phyloP scores from a whole-genome alignment of 2,888 invertebrate species.

The Dilophus febrilis region DNA sequence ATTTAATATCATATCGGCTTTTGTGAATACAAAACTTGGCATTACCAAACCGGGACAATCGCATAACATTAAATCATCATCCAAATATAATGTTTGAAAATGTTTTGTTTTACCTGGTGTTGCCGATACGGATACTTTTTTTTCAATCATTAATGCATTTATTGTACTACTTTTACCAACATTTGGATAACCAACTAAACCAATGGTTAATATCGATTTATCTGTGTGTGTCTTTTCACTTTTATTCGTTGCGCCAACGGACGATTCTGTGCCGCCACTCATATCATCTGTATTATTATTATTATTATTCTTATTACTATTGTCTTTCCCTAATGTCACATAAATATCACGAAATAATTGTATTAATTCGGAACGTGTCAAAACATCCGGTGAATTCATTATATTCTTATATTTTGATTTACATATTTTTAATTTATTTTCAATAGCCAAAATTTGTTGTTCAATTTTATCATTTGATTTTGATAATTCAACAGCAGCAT shows the following conservation, averaged over 20 bases:
- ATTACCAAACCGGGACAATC: conserved; percentile 97
- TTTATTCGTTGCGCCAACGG: too few species aligned
- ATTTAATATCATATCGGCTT: conserved; percentile 86
- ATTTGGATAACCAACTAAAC: conserved; percentile 96
- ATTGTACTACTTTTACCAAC: conserved; percentile 99
- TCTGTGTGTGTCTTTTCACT: conserved; percentile 31
- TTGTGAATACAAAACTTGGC: conserved; percentile 89
- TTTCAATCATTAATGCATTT: conserved; percentile 73
- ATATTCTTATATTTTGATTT: not conserved
- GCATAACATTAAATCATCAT: conserved; percentile 64
- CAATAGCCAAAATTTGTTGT: conserved; percentile 36
- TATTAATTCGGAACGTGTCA: conserved; percentile 52
- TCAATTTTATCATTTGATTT: conserved; percentile 37
- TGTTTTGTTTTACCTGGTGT: conserved; percentile 99
- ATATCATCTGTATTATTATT: too few species aligned
- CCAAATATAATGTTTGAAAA: conserved; percentile 76
- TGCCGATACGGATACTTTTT: conserved; percentile 85
- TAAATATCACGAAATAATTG: conserved; percentile 48
- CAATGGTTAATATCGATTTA: conserved; percentile 69
- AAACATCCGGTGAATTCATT: conserved; percentile 22
- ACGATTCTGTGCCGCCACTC: too few species aligned
- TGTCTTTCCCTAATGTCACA: too few species aligned
- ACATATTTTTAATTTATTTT: not conserved
- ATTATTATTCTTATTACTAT: too few species aligned
- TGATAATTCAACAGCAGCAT: conserved; percentile 35